Percentiles rank a stretch among this genome's conserved stretches.
These are phyloP conservation scores for Drosophila pachea DNA, from an alignment of 1,140 invertebrate genomes.

Conservation along the genomic window DNA sequence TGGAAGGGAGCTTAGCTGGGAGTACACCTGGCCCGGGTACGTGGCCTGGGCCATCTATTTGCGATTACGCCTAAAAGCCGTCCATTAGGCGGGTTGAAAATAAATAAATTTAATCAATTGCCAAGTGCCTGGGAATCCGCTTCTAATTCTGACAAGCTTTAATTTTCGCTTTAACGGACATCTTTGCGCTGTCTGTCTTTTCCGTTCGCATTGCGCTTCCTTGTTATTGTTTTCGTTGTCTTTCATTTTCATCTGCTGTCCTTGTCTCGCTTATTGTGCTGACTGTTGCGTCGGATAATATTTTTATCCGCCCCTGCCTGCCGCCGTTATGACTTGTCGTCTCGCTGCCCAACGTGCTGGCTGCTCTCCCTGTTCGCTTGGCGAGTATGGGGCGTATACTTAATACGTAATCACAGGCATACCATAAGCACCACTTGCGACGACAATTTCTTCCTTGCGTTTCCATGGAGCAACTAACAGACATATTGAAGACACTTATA, in stretches of 20 bases:
- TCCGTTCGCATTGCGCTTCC: background rate
- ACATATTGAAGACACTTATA: too few species aligned
- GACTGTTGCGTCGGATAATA: slow-evolving; percentile 18
- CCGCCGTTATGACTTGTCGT: slow-evolving; percentile 8
- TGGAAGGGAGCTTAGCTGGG: background rate
- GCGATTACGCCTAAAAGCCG: slow-evolving; percentile 5
- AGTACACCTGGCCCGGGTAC: slow-evolving; percentile 1
- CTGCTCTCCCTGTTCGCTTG: background rate
- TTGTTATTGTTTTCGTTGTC: background rate
- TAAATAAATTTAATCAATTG: slow-evolving; percentile 31
- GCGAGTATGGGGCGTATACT: background rate
- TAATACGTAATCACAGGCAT: slow-evolving; percentile 8
- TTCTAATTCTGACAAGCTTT: slow-evolving; percentile 16
- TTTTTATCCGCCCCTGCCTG: slow-evolving; percentile 8
- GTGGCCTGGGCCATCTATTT: background rate
- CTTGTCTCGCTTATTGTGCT: slow-evolving; percentile 1
- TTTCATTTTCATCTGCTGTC: slow-evolving; percentile 5
- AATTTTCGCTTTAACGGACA: slow-evolving; percentile 8
- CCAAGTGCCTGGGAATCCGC: slow-evolving; percentile 13
- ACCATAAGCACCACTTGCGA: background rate
- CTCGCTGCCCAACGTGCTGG: slow-evolving; percentile 13
- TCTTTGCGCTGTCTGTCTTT: background rate
- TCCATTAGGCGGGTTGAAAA: slow-evolving; percentile 5
- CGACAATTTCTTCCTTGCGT: background rate
- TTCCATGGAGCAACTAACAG: background rate